Evolutionary conservation across 2,888 invertebrate species (phyloP).

Genomic region (Pecten maximus): DNA sequence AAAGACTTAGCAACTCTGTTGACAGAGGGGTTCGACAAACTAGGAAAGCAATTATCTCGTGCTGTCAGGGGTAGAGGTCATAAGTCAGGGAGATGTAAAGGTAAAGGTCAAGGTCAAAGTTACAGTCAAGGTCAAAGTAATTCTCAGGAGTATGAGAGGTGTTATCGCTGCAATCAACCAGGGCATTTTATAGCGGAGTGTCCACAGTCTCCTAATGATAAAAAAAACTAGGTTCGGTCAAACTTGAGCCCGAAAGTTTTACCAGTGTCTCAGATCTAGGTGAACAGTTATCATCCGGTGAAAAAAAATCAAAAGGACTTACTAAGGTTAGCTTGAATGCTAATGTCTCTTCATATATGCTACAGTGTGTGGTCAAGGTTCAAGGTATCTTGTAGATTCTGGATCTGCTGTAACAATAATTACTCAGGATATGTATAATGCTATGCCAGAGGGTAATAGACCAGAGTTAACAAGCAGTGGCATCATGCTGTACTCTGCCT

Average conservation of each 20-base stretch:
- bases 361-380: too few relatives aligned
- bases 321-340: not conserved
- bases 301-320: not conserved
- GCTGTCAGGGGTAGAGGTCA: not conserved
- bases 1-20: not conserved
- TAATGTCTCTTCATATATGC: too few relatives aligned
- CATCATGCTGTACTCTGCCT: too few relatives aligned
- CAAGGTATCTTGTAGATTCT: too few relatives aligned
- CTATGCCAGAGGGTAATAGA: too few relatives aligned
- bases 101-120: not conserved
- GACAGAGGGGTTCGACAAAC: not conserved
- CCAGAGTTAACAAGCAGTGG: too few relatives aligned
- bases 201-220: not conserved
- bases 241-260: not conserved
- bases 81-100: not conserved
- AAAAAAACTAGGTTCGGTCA: not conserved
- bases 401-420: too few relatives aligned
- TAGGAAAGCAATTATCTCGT: not conserved
- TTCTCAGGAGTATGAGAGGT: not conserved
- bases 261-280: not conserved
- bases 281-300: not conserved
- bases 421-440: too few relatives aligned
- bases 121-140: not conserved
- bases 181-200: not conserved
- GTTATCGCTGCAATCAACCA: not conserved